Evolutionary conservation across 1,140 invertebrate genomes (phyloP), one percentile per base, ranked within the genome.

Genomic region (Octopus sinensis): DNA sequence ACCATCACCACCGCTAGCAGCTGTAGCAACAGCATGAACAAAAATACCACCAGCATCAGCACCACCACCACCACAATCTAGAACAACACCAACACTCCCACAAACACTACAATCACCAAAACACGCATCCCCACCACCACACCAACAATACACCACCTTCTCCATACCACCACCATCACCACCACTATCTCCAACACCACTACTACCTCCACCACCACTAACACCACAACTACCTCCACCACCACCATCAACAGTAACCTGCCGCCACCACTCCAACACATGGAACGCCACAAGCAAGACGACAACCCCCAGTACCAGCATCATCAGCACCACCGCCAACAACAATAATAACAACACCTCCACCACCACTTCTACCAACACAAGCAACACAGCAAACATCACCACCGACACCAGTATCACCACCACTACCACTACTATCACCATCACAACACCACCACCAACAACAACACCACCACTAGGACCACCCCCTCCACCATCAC

Each of bases 1-100:
- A 54, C 52, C 53, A 52, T 13, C 79, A 80, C 56, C 79, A 80
- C 56, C 79, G 71, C 13, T 17, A 80, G 12, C 79, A 80, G 12
- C 62, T 10, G 7, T 52, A 71, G 6, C 62, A 80, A 6, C 56
- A 23, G 30, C 79, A 75, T 52, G 6, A 62, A 6, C 56, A 62
- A 6, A 6, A 62, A 6, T 17, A 62, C 56, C 56, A 62, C 56
- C 56, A 62, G 6, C 56, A 62, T 17, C 6, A 62, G n/a, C n/a
- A n/a, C n/a, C n/a, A n/a, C n/a, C n/a, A n/a, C n/a, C n/a, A n/a
- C n/a, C n/a, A n/a, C n/a, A 7, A 6, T 7, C 17, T 17, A 62
- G 6, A 6, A 62, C 56, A 6, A 62, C 56, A 6, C 6, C 56
- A 62, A 3, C 17, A 62, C 56, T 3, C 56, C 17, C 17, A 17